phyloP scores from a whole-genome alignment of 2,797 vertebrate genomes.

The Taenioides sp. region DNA sequence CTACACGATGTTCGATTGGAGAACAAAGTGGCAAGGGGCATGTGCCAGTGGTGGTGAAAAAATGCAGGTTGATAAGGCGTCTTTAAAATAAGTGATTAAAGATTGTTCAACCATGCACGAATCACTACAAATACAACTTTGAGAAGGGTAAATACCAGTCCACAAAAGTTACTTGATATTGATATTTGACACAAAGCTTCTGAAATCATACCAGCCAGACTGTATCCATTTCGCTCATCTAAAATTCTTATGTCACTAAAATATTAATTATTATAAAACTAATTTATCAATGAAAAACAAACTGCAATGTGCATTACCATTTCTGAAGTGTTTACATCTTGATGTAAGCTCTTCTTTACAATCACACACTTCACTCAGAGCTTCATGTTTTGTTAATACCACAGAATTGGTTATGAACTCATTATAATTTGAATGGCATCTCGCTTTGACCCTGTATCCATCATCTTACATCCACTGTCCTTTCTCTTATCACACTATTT shows the following conservation, averaged over 20 bases:
- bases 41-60: no score
- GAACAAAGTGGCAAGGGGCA: no score
- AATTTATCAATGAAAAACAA: neutral
- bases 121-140: no score
- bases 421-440: slow-evolving; percentile 64
- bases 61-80: no score
- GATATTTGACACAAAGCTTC: no score
- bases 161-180: no score
- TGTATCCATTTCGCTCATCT: neutral
- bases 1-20: no score
- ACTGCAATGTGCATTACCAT: no score
- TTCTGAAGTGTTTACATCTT: slow-evolving; percentile 6
- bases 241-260: neutral
- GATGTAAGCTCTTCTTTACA: slow-evolving; percentile 17
- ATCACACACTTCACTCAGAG: slow-evolving; percentile 11
- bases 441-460: slow-evolving; percentile 19
- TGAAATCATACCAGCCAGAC: neutral
- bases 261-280: neutral
- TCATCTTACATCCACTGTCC: slow-evolving; percentile 18
- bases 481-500: slow-evolving; percentile 31
- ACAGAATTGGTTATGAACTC: slow-evolving; percentile 34
- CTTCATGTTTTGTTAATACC: slow-evolving; percentile 41
- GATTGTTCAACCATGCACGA: no score
- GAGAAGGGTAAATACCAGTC: no score
- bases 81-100: no score